These are phyloP conservation scores for Chrysolina haemoptera DNA, from an alignment of 2,888 invertebrate species.

Conservation along the genomic window DNA sequence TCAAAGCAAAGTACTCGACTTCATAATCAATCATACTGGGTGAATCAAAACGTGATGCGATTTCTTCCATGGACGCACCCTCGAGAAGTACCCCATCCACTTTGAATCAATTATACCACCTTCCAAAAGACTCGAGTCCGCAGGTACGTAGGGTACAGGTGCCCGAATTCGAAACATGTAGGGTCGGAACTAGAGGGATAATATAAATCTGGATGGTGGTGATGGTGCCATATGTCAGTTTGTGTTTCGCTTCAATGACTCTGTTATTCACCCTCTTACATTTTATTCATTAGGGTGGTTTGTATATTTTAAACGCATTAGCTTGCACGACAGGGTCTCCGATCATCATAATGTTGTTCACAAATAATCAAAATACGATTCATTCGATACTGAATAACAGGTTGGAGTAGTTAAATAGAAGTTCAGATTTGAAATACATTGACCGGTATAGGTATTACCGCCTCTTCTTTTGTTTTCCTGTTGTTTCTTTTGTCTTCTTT, in stretches of 20 bases:
- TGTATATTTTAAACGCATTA: constrained; percentile 55
- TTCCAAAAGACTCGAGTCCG: constrained; percentile 31
- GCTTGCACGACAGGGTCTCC: constrained; percentile 30
- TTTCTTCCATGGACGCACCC: not conserved
- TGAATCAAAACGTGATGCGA: not conserved
- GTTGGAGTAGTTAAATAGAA: not conserved
- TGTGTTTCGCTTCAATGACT: constrained; percentile 58
- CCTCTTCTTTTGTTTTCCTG: too few species aligned
- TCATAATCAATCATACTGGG: too few species aligned
- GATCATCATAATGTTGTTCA: constrained; percentile 28
- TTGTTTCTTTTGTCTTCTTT: too few species aligned
- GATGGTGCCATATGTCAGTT: constrained; percentile 63
- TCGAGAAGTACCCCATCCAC: not conserved
- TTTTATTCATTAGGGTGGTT: constrained; percentile 53
- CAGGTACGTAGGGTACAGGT: constrained; percentile 53
- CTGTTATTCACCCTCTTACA: constrained; percentile 59
- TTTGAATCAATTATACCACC: constrained; percentile 18
- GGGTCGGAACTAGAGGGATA: constrained; percentile 51
- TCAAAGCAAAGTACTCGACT: too few species aligned
- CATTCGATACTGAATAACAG: constrained; percentile 1
- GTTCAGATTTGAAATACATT: too few species aligned
- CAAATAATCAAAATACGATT: constrained; percentile 31
- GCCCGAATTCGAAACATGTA: constrained; percentile 55
- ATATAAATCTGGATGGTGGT: constrained; percentile 59
- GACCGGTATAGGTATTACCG: too few species aligned